Base-by-base conservation (phyloP, 2,113 vertebrate genomes). In the Serranochromis macrocephalus region DNA sequence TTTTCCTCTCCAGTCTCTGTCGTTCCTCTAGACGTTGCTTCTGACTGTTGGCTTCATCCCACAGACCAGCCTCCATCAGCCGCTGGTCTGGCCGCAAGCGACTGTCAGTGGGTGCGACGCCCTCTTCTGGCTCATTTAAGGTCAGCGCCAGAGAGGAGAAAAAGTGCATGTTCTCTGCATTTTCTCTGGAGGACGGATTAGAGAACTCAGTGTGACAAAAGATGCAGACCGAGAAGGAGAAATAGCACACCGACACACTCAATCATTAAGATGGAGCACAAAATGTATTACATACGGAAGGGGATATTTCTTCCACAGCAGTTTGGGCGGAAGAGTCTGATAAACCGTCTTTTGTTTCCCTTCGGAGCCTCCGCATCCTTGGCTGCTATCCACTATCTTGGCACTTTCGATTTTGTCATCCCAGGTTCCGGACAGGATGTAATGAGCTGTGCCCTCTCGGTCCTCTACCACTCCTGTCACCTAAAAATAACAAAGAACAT, bases 111-210 rank as follows among this genome's bases (percentile, higher is more conserved):
- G 98, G 98, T 0, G 98, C 97, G 9, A 97, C 93, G 0, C 95
- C 95, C 0, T 97, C 97, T 86, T 98, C 98, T 0, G 89, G 93
- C 93, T 99, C 98, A 0, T 99, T 99, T 80, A 99, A 95, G n/a
- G 98, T 98, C 88, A 99, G 94, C 2, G 98, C 98, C 95, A 99
- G 96, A 86, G 97, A 96, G 0, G 98, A 99, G 96, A 99, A 99
- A 93, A 96, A 98, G 86, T 99, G 97, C 98, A 99, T 99, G 96
- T 98, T 98, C 94, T 99, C 98, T 0, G 98, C 97, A 0, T 99
- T 99, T 6, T 98, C 98, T 93, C 98, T 99, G 94, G 0, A 51
- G 45, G 54, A 33, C 5, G 16, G 7, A 79, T 29, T 11, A 83
- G 17, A 73, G 3, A 31, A 6, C 54, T 55, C 12, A 31, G 45